Percentiles rank a stretch among this genome's conserved stretches.
These are phyloP conservation scores for Rattus norvegicus DNA, from an alignment of 2,113 vertebrate species.

Conservation along the genomic window GRCr8 NC_086039.1:78677001-78677500, in stretches of 20 bases:
- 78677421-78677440: background rate
- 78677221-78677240: background rate
- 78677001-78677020: background rate
- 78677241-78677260: background rate
- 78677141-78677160: background rate
- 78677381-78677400: background rate
- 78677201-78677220: background rate
- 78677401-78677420: background rate
- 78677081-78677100: background rate
- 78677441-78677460: background rate
- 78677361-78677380: background rate
- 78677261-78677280: background rate
- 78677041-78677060: background rate
- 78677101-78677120: background rate
- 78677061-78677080: background rate
- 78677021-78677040: background rate
- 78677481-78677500: background rate
- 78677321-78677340: slow-evolving; percentile 32
- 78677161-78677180: background rate
- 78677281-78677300: background rate
- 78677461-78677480: background rate
- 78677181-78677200: background rate
- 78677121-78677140: background rate
- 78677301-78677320: slow-evolving; percentile 36
- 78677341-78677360: background rate